Evolutionary conservation across 2,113 vertebrate species (phyloP).

Genomic region (Parus major): DNA sequence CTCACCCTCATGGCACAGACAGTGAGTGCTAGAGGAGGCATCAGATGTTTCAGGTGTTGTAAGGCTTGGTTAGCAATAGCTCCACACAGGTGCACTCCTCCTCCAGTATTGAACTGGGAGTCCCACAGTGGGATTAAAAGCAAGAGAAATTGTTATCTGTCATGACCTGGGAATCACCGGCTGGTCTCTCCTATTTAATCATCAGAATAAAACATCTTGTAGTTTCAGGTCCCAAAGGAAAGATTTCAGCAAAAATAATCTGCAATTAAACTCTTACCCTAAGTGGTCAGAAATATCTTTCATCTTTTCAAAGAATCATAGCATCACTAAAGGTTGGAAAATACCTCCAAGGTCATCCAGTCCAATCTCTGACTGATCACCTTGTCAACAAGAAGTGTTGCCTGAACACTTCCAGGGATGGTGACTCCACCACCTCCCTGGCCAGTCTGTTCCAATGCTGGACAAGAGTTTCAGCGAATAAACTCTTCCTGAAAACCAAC

Average conservation of each 20-base stretch:
- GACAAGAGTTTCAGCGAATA: neutral
- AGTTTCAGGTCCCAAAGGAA: neutral
- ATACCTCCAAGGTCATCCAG: neutral
- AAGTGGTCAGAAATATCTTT: neutral
- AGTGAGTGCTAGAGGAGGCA: neutral
- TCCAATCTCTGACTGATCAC: neutral
- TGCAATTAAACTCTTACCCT: neutral
- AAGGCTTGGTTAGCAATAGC: neutral
- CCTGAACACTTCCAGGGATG: neutral
- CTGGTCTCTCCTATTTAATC: neutral
- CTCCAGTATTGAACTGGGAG: neutral
- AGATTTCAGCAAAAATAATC: neutral
- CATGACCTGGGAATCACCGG: neutral
- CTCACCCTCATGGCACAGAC: rapidly evolving
- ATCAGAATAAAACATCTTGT: rapidly evolving
- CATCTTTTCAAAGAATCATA: neutral
- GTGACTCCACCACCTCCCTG: neutral
- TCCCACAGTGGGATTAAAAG: neutral
- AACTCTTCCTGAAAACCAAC: neutral
- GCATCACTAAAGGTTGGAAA: neutral
- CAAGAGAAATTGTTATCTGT: neutral
- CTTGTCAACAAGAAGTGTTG: neutral
- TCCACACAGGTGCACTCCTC: neutral
- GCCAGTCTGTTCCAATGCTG: neutral
- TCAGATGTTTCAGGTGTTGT: neutral